Conservation (phyloP, 2,888 invertebrate species). For the Augiades crinisus region DNA sequence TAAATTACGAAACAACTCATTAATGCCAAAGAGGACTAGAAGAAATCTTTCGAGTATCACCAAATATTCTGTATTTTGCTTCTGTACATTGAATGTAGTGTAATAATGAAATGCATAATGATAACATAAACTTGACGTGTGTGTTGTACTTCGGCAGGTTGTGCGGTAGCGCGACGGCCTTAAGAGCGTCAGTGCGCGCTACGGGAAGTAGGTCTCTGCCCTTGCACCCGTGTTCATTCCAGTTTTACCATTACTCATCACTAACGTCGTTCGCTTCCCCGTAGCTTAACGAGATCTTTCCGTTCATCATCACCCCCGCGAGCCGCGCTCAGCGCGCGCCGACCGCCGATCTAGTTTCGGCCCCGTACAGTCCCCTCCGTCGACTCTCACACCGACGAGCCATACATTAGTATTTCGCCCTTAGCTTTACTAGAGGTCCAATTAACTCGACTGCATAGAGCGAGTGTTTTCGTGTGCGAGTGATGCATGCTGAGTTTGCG, state of each 20-base stretch:
- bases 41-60: too few species aligned
- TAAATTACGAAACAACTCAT: too few species aligned
- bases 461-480: constrained; percentile 25
- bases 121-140: constrained; percentile 3
- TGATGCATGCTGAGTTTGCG: constrained; percentile 26
- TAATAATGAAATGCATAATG: background rate
- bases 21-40: too few species aligned
- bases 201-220: constrained; percentile 19
- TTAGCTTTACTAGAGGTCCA: constrained; percentile 11
- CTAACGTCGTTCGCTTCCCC: constrained; percentile 20
- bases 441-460: constrained; percentile 30
- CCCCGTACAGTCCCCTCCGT: background rate
- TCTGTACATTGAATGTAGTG: too few species aligned
- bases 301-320: background rate
- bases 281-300: constrained; percentile 7
- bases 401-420: constrained; percentile 7
- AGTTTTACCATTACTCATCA: constrained; percentile 10
- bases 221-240: constrained; percentile 19
- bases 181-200: constrained; percentile 1
- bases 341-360: background rate
- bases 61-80: too few species aligned
- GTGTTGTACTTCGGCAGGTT: constrained; percentile 24
- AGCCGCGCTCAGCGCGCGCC: background rate
- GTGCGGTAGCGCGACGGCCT: constrained; percentile 16
- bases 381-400: constrained; percentile 2